Percentiles rank a stretch among this genome's conserved stretches.
Conservation (phyloP, 2,113 vertebrate species). For the Mobula birostris region DNA sequence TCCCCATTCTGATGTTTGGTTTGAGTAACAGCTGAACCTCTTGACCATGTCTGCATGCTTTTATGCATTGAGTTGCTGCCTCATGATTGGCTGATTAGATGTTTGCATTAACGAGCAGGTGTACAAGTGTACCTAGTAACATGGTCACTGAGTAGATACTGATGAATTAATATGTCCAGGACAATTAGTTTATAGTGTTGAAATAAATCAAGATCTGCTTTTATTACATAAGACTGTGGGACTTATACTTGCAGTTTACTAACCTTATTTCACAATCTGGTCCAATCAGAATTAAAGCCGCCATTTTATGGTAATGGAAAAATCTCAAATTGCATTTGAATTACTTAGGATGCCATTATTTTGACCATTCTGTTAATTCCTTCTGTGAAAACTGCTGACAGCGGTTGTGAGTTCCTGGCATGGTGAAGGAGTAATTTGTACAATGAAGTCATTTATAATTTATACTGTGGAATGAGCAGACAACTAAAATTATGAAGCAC, state of each 20-base stretch:
- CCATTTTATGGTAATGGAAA: background rate
- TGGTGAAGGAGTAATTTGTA: background rate
- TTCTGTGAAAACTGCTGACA: background rate
- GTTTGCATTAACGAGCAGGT: too few relatives aligned
- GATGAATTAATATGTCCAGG: background rate
- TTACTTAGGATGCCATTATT: background rate
- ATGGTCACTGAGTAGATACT: too few relatives aligned
- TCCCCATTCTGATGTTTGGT: too few relatives aligned
- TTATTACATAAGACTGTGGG: background rate
- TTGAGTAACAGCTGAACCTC: too few relatives aligned
- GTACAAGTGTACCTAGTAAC: background rate
- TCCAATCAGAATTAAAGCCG: background rate
- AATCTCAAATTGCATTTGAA: background rate
- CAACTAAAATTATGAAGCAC: background rate
- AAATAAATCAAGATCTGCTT: constrained; percentile 10
- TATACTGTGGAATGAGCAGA: background rate
- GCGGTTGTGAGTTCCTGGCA: background rate
- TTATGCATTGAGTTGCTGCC: too few relatives aligned
- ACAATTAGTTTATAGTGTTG: background rate
- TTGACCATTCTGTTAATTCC: background rate
- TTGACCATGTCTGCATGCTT: too few relatives aligned
- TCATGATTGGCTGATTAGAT: too few relatives aligned
- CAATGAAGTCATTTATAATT: background rate
- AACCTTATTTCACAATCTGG: background rate
- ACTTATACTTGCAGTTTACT: background rate